Evolutionary conservation across 2,888 invertebrate species (phyloP).

Genomic region (Hyppa rectilinea): DNA sequence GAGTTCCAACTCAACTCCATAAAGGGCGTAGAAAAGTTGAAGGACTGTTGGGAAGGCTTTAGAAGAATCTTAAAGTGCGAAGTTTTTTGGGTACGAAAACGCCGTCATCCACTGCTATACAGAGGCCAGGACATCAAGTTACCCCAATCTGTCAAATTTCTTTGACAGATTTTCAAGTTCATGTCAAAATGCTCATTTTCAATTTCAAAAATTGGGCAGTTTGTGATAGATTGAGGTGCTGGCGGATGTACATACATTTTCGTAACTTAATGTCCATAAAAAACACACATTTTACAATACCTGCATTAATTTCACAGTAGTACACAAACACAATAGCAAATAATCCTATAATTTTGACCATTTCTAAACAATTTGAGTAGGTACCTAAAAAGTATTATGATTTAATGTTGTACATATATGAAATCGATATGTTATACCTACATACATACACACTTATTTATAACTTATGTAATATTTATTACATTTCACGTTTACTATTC

Average conservation of each 20-base stretch:
- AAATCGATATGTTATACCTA: constrained; percentile 22
- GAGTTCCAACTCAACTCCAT: background rate
- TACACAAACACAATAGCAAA: constrained; percentile 42
- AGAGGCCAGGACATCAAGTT: too few relatives aligned
- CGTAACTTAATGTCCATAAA: too few relatives aligned
- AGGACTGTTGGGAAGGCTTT: background rate
- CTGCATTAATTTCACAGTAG: constrained; percentile 53
- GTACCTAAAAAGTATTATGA: background rate
- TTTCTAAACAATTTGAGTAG: constrained; percentile 30
- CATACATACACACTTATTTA: constrained; percentile 33
- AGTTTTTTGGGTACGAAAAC: background rate
- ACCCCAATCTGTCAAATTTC: too few relatives aligned
- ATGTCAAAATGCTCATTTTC: too few relatives aligned
- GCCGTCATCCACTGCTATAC: background rate
- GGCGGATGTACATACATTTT: too few relatives aligned
- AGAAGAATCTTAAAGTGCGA: too few relatives aligned
- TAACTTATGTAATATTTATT: constrained; percentile 35
- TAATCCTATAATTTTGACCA: constrained; percentile 42
- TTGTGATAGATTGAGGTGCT: too few relatives aligned
- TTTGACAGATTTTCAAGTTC: too few relatives aligned
- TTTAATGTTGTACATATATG: constrained; percentile 28
- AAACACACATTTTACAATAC: too few relatives aligned
- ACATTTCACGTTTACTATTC: constrained; percentile 31
- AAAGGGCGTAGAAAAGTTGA: background rate
- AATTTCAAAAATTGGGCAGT: too few relatives aligned